Conservation (phyloP, 2,797 vertebrate species). For the Hozukius guyotensis region DNA sequence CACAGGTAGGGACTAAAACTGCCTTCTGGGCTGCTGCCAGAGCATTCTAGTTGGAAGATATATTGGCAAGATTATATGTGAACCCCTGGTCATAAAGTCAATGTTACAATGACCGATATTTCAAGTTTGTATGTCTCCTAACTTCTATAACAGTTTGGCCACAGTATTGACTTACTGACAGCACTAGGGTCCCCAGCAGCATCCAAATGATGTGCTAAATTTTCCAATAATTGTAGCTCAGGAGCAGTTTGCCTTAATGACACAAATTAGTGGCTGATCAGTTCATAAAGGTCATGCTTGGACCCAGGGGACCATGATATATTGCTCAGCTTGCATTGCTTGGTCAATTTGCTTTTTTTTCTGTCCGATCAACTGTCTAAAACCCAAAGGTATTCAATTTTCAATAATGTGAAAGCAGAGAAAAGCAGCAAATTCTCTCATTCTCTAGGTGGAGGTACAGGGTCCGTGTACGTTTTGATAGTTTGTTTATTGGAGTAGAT, state of each 20-base stretch:
- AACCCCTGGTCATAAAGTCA: conserved; percentile 51
- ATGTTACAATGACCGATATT: conserved; percentile 48
- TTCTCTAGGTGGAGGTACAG: no score
- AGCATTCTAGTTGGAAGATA: conserved; percentile 42
- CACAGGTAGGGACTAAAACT: conserved; percentile 64
- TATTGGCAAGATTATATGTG: conserved; percentile 38
- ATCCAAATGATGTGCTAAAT: conserved; percentile 10
- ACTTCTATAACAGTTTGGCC: conserved; percentile 8
- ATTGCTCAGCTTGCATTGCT: not conserved
- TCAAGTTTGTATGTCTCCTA: conserved; percentile 33
- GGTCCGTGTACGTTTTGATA: not conserved
- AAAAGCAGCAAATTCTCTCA: not conserved
- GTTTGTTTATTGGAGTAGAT: not conserved
- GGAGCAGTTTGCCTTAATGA: conserved; percentile 4
- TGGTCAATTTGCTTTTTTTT: not conserved
- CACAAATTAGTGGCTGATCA: conserved; percentile 9
- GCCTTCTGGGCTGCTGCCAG: conserved; percentile 55
- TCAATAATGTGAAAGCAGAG: not conserved
- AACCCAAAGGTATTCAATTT: not conserved
- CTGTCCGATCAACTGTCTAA: not conserved
- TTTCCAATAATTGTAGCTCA: not conserved
- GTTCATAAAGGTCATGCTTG: conserved; percentile 31
- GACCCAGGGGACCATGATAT: not conserved
- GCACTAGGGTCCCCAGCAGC: not conserved
- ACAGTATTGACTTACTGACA: conserved; percentile 22